phyloP scores from a whole-genome alignment of 2,797 vertebrate genomes.

The Tangara arthus region DNA sequence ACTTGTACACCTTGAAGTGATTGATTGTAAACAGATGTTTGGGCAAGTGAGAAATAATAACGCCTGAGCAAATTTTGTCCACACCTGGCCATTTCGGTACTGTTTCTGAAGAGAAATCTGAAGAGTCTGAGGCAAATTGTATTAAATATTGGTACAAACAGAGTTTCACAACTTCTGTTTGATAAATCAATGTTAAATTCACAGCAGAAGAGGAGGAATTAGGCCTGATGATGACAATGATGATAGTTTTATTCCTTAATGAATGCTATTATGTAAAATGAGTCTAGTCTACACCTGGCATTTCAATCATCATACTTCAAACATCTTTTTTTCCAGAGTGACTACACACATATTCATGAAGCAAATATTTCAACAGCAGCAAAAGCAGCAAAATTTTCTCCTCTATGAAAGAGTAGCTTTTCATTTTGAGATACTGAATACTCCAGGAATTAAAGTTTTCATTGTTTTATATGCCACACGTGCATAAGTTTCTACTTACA shows the following conservation, averaged over 20 bases:
- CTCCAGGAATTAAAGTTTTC: background rate
- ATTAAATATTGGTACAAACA: background rate
- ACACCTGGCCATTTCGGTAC: background rate
- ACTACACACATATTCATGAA: background rate
- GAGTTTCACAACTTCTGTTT: background rate
- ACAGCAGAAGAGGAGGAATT: background rate
- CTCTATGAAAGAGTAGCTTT: background rate
- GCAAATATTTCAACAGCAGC: constrained; percentile 15
- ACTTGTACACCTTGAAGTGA: background rate
- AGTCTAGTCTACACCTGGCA: background rate
- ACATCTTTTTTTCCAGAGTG: background rate
- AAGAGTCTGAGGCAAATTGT: background rate
- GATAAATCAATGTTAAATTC: background rate
- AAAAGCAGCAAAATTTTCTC: background rate
- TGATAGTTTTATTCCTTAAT: background rate
- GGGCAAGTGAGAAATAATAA: background rate
- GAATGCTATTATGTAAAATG: background rate
- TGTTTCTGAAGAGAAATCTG: background rate
- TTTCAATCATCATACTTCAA: constrained; percentile 21
- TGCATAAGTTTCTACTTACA: background rate
- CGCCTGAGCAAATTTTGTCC: background rate
- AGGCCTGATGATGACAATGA: background rate
- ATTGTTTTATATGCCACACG: fast-evolving
- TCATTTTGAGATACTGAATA: background rate
- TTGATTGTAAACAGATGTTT: background rate